A percentile compares a stretch with the other conserved stretches of the same genome.
Evolutionary conservation across 2,113 vertebrate genomes (phyloP).

Genomic region (Oriolus oriolus): DNA sequence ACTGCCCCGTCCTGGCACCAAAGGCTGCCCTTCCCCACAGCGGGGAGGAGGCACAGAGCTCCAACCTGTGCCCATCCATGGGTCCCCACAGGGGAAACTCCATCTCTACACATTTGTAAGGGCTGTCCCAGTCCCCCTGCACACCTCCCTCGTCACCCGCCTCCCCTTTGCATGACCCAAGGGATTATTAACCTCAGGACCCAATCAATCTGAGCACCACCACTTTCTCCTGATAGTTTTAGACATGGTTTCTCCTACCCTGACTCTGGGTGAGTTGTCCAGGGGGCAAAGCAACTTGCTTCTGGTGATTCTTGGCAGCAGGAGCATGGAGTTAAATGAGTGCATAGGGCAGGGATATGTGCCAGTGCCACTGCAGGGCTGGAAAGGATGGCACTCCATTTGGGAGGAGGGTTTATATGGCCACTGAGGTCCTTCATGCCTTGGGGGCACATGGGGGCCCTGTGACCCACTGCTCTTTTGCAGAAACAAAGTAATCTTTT

Average conservation of each 20-base stretch:
- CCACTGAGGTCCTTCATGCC: background rate
- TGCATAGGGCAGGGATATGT: background rate
- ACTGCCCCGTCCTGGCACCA: background rate
- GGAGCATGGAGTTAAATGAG: background rate
- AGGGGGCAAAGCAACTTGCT: background rate
- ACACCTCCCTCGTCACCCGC: background rate
- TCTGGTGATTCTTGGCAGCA: background rate
- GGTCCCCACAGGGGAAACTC: background rate
- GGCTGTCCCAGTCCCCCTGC: background rate
- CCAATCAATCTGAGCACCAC: background rate
- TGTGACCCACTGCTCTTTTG: background rate
- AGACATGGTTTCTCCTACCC: background rate
- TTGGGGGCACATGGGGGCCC: too few relatives aligned
- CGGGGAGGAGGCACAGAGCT: background rate
- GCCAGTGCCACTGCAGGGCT: background rate
- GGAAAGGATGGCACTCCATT: background rate
- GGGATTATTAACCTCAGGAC: background rate
- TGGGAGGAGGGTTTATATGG: background rate
- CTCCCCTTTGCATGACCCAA: background rate
- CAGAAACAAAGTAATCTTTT: background rate
- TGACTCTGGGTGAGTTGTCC: background rate
- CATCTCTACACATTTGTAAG: background rate
- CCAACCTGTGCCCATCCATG: background rate
- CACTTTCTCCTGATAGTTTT: background rate
- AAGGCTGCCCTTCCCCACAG: background rate